phyloP scores from a whole-genome alignment of 1,140 invertebrate genomes.

The Pogonomyrmex barbatus region DNA sequence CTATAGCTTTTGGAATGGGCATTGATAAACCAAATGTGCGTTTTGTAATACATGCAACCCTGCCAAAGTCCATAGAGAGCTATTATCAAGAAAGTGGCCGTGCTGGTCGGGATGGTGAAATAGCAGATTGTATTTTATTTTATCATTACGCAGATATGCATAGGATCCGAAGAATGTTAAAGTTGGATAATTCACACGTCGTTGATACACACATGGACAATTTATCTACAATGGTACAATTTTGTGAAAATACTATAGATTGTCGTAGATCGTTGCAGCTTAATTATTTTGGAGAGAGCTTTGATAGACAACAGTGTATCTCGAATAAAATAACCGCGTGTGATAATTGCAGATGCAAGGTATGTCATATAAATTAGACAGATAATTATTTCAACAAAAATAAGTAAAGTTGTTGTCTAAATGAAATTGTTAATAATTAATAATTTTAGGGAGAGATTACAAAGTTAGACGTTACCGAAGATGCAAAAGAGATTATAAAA shows the following conservation, averaged over 20 bases:
- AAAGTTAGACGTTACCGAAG: constrained; percentile 92
- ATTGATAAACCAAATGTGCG: constrained; percentile 98
- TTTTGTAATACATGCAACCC: constrained; percentile 95
- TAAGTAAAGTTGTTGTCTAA: background rate
- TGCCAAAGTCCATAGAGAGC: constrained; percentile 98
- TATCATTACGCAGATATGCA: constrained; percentile 94
- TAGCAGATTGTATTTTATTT: constrained; percentile 94
- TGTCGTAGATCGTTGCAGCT: constrained; percentile 95
- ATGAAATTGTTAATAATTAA: background rate
- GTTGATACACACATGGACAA: constrained; percentile 94
- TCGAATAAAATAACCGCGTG: constrained; percentile 89
- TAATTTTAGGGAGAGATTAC: constrained; percentile 80
- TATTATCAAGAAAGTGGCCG: constrained; percentile 99
- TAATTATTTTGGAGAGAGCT: constrained; percentile 97
- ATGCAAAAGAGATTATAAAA: constrained; percentile 90
- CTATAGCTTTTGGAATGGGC: constrained; percentile 99
- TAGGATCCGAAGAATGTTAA: constrained; percentile 91
- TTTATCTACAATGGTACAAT: constrained; percentile 94
- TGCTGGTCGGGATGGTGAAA: constrained; percentile 96
- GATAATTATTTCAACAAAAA: background rate
- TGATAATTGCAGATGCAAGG: constrained; percentile 95
- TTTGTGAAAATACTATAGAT: constrained; percentile 96
- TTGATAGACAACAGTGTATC: constrained; percentile 89
- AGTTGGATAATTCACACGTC: constrained; percentile 88
- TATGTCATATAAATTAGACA: constrained; percentile 73